Conservation (phyloP, 2,797 vertebrate genomes). For the Margarornis squamiger region DNA sequence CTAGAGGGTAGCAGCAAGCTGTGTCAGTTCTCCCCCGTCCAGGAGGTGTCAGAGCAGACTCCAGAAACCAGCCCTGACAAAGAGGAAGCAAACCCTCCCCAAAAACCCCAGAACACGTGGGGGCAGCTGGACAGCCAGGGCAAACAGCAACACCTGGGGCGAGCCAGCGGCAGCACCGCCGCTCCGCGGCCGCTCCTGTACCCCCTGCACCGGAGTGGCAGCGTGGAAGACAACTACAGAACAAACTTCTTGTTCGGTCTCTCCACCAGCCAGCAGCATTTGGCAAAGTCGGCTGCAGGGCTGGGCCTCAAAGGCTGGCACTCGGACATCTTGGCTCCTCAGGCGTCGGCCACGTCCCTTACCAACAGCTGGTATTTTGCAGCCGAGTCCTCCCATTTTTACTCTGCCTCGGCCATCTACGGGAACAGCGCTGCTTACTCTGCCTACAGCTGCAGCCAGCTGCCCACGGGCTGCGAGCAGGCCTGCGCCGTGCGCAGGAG, state of each 20-base stretch:
- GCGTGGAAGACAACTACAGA: constrained; percentile 83
- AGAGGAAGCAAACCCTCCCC: constrained; percentile 71
- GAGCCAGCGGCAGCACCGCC: not conserved
- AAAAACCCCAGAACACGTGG: constrained; percentile 14
- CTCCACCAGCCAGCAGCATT: constrained; percentile 88
- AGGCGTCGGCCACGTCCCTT: constrained; percentile 78
- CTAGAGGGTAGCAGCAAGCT: constrained; percentile 83
- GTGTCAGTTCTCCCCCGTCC: constrained; percentile 92
- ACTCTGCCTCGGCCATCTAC: constrained; percentile 84
- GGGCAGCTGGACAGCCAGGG: constrained; percentile 63
- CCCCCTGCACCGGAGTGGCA: constrained; percentile 85
- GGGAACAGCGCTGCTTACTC: constrained; percentile 64
- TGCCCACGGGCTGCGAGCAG: constrained; percentile 74
- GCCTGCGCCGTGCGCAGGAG: constrained; percentile 83
- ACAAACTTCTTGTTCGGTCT: constrained; percentile 85
- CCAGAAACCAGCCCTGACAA: constrained; percentile 87
- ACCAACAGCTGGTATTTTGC: constrained; percentile 88
- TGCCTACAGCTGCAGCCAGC: constrained; percentile 83
- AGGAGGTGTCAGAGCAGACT: constrained; percentile 92
- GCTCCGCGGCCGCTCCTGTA: constrained; percentile 59
- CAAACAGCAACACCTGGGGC: constrained; percentile 51
- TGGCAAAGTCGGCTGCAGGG: constrained; percentile 75
- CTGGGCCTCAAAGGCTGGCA: constrained; percentile 91
- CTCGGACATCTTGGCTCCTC: constrained; percentile 89
- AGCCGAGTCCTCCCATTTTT: constrained; percentile 85